A percentile compares a stretch with the other conserved stretches of the same genome.
phyloP scores from a whole-genome alignment of 2,797 vertebrate genomes.

The Channallabes apus region DNA sequence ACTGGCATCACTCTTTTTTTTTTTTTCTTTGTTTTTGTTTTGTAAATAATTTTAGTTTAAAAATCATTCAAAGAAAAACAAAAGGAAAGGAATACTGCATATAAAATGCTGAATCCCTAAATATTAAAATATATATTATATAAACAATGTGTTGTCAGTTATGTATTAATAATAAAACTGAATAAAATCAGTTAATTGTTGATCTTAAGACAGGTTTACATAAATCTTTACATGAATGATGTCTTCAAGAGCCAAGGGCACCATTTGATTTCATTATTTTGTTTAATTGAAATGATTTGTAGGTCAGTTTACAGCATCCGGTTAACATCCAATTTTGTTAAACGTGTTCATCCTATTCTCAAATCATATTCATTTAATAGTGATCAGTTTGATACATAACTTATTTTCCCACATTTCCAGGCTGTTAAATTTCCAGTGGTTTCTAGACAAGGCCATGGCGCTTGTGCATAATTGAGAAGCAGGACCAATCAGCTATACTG shows the following conservation, averaged over 20 bases:
- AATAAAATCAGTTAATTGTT: constrained; percentile 59
- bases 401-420: constrained; percentile 12
- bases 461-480: neutral
- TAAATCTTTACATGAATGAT: neutral
- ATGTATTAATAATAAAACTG: constrained; percentile 74
- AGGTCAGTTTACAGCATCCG: constrained; percentile 3
- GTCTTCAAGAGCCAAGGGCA: constrained; percentile 11
- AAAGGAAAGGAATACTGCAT: constrained; percentile 64
- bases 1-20: constrained; percentile 73
- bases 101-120: constrained; percentile 70
- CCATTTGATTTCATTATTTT: neutral
- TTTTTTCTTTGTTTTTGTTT: constrained; percentile 71
- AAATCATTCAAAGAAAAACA: constrained; percentile 68
- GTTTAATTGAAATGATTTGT: neutral
- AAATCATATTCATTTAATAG: constrained; percentile 6
- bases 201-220: constrained; percentile 41
- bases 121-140: constrained; percentile 78
- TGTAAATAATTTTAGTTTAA: constrained; percentile 82
- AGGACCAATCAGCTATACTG: neutral
- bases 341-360: neutral
- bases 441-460: neutral
- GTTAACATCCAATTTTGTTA: neutral
- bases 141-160: constrained; percentile 78
- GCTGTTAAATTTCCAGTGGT: neutral
- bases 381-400: neutral